Evolutionary conservation across 2,113 vertebrate genomes (phyloP).

Genomic region (Nothoprocta perdicaria): DNA sequence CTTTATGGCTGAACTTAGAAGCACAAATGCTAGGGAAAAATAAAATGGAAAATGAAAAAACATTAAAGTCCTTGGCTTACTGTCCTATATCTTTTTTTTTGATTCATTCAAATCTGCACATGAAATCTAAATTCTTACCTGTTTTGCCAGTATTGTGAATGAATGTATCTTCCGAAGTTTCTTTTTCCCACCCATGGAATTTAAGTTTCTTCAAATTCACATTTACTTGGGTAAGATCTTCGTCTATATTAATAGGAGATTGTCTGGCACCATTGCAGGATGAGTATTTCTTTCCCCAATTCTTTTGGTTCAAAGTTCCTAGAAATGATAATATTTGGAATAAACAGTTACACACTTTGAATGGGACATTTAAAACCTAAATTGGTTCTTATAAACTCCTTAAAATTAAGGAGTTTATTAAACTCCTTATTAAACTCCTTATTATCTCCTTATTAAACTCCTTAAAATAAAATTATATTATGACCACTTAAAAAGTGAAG

Average conservation of each 20-base stretch:
- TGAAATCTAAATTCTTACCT: conserved; percentile 75
- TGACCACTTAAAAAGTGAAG: not conserved
- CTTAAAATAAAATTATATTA: no score
- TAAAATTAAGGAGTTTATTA: no score
- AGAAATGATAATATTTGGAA: conserved; percentile 15
- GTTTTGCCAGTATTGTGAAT: conserved; percentile 96
- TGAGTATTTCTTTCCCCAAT: conserved; percentile 95
- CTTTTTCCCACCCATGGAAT: conserved; percentile 89
- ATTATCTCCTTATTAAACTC: no score
- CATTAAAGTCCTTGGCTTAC: not conserved
- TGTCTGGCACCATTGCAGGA: conserved; percentile 94
- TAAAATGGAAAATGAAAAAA: not conserved
- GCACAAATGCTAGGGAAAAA: not conserved
- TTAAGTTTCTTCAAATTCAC: conserved; percentile 90
- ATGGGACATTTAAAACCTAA: not conserved
- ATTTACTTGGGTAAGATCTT: conserved; percentile 91
- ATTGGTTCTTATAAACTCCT: not conserved
- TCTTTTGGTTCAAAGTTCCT: conserved; percentile 95
- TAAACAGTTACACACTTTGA: not conserved
- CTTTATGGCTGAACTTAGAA: not conserved
- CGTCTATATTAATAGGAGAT: conserved; percentile 95
- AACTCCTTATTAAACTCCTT: no score
- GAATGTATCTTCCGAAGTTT: conserved; percentile 80
- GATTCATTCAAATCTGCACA: not conserved
- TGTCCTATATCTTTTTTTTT: not conserved